Percentiles rank a stretch among this genome's conserved stretches.
phyloP scores from a whole-genome alignment of 2,888 invertebrate species.

The Metellina segmentata region DNA sequence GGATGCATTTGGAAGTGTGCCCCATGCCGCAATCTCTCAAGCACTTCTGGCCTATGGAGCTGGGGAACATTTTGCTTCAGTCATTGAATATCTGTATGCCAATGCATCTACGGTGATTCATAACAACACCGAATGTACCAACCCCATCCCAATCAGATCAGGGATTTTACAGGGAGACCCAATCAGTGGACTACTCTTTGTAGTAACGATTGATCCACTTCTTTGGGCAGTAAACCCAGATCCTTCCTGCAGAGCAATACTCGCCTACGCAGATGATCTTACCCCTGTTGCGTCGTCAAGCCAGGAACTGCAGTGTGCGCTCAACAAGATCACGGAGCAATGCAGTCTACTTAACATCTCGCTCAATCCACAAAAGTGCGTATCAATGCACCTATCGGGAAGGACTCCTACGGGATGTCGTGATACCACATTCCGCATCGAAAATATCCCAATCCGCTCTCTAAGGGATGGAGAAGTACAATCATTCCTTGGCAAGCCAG shows the following conservation, averaged over 20 bases:
- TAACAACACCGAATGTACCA: conserved; percentile 72
- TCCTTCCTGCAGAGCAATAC: neutral
- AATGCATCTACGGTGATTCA: conserved; percentile 73
- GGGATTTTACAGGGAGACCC: conserved; percentile 77
- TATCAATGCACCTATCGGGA: neutral
- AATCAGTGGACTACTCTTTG: conserved; percentile 80
- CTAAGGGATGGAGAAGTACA: neutral
- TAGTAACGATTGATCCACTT: conserved; percentile 79
- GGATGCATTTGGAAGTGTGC: conserved; percentile 81
- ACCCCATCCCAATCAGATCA: conserved; percentile 75
- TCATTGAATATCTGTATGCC: conserved; percentile 54
- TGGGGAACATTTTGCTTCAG: neutral
- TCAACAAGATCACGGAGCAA: neutral
- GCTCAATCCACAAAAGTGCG: neutral
- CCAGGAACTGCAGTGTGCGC: conserved; percentile 57
- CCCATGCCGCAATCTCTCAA: conserved; percentile 78
- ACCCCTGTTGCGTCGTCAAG: conserved; percentile 69
- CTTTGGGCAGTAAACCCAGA: conserved; percentile 28
- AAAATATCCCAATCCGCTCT: neutral
- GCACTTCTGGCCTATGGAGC: conserved; percentile 2
- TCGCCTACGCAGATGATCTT: conserved; percentile 78
- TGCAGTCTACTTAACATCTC: neutral
- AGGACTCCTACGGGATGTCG: neutral
- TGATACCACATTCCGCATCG: neutral
- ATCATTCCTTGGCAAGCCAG: neutral